Percentiles rank a stretch among this genome's conserved stretches.
Conservation (phyloP, 2,888 invertebrate species). For the Aspidapion aeneum region DNA sequence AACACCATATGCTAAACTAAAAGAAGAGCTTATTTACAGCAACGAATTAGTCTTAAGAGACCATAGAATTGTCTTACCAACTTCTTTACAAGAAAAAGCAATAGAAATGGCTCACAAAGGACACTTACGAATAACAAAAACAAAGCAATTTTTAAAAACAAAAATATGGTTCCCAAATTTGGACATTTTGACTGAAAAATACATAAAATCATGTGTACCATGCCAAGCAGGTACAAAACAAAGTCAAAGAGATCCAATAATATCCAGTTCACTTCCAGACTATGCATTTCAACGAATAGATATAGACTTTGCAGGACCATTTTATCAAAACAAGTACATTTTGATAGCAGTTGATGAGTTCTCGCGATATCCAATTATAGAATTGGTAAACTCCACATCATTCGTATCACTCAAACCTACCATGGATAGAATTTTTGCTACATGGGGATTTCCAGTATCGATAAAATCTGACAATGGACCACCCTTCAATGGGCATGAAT, state of each 20-base stretch:
- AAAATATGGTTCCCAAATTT: constrained; percentile 9
- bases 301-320: constrained; percentile 19
- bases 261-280: too few relatives aligned
- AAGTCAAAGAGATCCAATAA: too few relatives aligned
- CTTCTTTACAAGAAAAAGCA: too few relatives aligned
- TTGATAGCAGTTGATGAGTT: constrained; percentile 20
- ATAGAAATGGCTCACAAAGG: too few relatives aligned
- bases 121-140: too few relatives aligned
- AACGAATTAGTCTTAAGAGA: too few relatives aligned
- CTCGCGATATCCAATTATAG: constrained; percentile 16
- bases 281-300: constrained; percentile 18
- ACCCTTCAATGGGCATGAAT: constrained; percentile 20
- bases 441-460: constrained; percentile 12
- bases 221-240: not conserved
- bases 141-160: constrained; percentile 10
- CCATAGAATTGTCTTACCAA: too few relatives aligned
- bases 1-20: too few relatives aligned
- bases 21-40: too few relatives aligned
- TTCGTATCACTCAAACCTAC: constrained; percentile 12
- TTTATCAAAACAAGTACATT: constrained; percentile 21
- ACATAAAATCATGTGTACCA: not conserved
- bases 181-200: too few relatives aligned
- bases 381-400: constrained; percentile 15
- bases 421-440: constrained; percentile 10
- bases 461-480: constrained; percentile 20